Conservation (phyloP, 30 jellyfish, hydroid and myxozoan species). For the Rhopilema esculentum region DNA sequence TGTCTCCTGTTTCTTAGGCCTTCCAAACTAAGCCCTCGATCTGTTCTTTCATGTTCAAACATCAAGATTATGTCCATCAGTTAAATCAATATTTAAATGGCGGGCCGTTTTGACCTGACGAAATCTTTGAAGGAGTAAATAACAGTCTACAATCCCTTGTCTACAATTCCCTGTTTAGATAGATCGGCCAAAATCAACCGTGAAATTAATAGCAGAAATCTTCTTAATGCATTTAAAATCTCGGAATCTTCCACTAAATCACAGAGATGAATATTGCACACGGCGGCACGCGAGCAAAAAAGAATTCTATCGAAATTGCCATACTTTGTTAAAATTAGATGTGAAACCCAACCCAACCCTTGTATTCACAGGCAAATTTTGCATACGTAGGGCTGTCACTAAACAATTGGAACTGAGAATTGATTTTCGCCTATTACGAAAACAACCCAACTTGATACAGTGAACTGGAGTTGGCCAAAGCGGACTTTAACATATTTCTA, state of each 20-base stretch:
- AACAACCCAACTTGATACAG: no score
- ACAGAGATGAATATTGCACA: not conserved
- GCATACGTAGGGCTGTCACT: no score
- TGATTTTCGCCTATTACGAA: no score
- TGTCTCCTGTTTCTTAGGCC: not conserved
- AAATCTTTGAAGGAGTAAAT: not conserved
- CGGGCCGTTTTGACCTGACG: slow-evolving; percentile 11
- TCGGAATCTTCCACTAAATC: not conserved
- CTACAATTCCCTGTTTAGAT: not conserved
- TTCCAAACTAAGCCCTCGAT: not conserved
- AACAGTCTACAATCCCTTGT: not conserved
- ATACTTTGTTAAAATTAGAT: not conserved
- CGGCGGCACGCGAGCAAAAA: not conserved
- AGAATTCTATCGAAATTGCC: not conserved
- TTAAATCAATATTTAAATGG: slow-evolving; percentile 14
- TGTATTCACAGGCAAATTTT: no score
- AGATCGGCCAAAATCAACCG: not conserved
- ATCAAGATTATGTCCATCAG: slow-evolving; percentile 31
- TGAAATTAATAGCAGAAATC: not conserved
- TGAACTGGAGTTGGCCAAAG: no score
- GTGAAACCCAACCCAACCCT: no score
- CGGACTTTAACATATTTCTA: no score
- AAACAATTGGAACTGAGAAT: no score
- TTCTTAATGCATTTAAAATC: not conserved
- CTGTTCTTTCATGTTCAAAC: not conserved